Conservation (phyloP, 1,140 invertebrate species). For the Pomacea maculata region DNA sequence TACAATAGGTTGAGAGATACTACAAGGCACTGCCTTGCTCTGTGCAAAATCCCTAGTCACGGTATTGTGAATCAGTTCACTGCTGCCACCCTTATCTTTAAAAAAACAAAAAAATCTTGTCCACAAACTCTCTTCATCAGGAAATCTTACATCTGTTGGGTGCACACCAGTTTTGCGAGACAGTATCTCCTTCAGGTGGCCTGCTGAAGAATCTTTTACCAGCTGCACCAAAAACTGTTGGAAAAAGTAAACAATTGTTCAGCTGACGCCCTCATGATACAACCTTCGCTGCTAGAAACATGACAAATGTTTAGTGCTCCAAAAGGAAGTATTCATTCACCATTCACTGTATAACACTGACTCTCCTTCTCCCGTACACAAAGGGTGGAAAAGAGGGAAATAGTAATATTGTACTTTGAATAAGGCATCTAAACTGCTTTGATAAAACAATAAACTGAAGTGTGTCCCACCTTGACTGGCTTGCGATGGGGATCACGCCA, state of each 20-base stretch:
- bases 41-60: no score
- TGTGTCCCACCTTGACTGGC: constrained; percentile 57
- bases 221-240: constrained; percentile 52
- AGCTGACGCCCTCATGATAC: not conserved
- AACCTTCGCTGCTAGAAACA: not conserved
- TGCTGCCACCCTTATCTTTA: no score
- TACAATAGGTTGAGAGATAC: no score
- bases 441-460: not conserved
- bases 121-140: not conserved
- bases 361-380: no score
- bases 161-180: constrained; percentile 57
- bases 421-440: not conserved
- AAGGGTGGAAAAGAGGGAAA: no score
- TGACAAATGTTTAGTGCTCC: no score
- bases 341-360: no score
- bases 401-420: not conserved
- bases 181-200: constrained; percentile 61
- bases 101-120: not conserved
- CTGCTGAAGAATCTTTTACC: constrained; percentile 61
- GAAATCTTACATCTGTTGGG: constrained; percentile 49
- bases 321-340: no score
- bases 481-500: constrained; percentile 59
- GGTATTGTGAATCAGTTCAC: no score
- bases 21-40: no score
- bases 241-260: not conserved